Evolutionary conservation across 2,888 invertebrate species (phyloP).

Genomic region (Sialis lutaria): DNA sequence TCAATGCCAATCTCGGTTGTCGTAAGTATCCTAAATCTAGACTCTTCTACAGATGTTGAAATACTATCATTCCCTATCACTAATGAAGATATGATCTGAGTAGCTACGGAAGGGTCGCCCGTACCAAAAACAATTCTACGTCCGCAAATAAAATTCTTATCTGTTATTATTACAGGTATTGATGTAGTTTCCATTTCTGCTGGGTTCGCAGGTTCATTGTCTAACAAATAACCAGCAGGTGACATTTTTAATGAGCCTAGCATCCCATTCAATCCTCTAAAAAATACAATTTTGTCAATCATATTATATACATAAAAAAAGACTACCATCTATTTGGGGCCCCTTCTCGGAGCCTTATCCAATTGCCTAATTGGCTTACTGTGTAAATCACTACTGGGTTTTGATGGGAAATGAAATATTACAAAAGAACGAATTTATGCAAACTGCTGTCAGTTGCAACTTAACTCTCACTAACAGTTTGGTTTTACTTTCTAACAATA

Average conservation of each 20-base stretch:
- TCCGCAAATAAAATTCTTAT: conserved; percentile 27
- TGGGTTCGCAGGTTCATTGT: conserved; percentile 19
- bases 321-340: too few relatives aligned
- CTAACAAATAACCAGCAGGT: conserved; percentile 32
- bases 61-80: conserved; percentile 27
- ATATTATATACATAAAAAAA: too few relatives aligned
- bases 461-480: too few relatives aligned
- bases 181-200: conserved; percentile 17
- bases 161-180: conserved; percentile 23
- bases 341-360: too few relatives aligned
- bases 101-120: conserved; percentile 29
- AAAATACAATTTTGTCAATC: neutral
- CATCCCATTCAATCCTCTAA: conserved; percentile 34
- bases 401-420: too few relatives aligned
- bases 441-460: too few relatives aligned
- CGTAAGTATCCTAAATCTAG: conserved; percentile 24
- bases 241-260: conserved; percentile 33
- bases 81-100: conserved; percentile 30
- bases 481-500: neutral
- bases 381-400: too few relatives aligned
- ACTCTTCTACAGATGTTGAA: conserved; percentile 29
- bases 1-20: conserved; percentile 24
- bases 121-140: conserved; percentile 32
- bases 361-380: too few relatives aligned
- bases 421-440: too few relatives aligned